Conservation (phyloP, 2,888 invertebrate genomes). For the Bursaphelenchus okinawaensis region DNA sequence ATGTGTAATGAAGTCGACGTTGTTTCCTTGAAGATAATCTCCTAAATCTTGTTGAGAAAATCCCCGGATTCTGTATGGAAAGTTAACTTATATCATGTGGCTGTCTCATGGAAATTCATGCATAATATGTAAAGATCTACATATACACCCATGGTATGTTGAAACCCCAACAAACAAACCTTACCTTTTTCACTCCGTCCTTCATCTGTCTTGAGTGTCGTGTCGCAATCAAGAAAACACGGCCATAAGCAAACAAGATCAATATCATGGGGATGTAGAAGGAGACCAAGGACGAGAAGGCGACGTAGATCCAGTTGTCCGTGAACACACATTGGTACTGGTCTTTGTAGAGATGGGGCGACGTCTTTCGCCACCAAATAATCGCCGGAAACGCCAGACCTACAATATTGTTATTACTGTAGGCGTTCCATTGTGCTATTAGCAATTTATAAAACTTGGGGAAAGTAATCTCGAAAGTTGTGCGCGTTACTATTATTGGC, state of each 20-base stretch:
- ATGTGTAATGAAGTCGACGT: no score
- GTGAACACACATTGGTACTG: conserved; percentile 76
- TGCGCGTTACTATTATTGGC: background rate
- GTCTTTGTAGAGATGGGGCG: conserved; percentile 47
- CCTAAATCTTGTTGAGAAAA: no score
- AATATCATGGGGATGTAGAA: conserved; percentile 93
- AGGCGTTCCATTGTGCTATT: no score
- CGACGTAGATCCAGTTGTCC: conserved; percentile 87
- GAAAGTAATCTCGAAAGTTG: no score
- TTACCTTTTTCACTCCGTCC: conserved; percentile 52
- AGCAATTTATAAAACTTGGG: no score
- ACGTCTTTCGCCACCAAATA: conserved; percentile 64
- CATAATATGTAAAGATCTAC: no score
- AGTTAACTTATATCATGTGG: no score
- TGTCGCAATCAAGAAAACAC: conserved; percentile 55
- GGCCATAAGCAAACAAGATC: conserved; percentile 94
- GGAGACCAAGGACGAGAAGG: conserved; percentile 93
- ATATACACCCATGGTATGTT: no score
- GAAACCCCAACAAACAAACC: no score
- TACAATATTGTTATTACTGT: conserved; percentile 13
- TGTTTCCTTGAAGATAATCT: no score
- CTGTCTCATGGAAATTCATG: no score
- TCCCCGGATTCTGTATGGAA: no score
- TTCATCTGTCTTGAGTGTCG: conserved; percentile 43
- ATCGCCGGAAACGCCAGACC: conserved; percentile 93